Evolutionary conservation across 1,140 invertebrate species (phyloP).

Genomic region (Drosophila miranda): DNA sequence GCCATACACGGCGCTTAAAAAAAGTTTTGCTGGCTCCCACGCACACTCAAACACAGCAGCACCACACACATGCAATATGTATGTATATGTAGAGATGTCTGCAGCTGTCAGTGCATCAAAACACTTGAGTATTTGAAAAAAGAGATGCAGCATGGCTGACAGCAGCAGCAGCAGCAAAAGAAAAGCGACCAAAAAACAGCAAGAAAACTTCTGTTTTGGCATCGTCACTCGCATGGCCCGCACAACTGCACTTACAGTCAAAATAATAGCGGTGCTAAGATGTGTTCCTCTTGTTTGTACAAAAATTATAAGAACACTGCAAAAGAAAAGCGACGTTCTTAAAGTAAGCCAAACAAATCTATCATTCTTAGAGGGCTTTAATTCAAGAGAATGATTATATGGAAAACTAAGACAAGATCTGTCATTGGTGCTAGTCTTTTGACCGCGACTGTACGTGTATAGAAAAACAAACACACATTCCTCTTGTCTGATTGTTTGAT

Average conservation of each 20-base stretch:
- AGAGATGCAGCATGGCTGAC: neutral
- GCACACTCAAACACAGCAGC: constrained; percentile 2
- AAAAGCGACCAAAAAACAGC: constrained; percentile 36
- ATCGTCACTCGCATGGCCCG: neutral
- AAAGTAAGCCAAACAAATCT: too few relatives aligned
- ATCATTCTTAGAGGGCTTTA: too few relatives aligned
- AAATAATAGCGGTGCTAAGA: too few relatives aligned
- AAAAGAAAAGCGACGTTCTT: too few relatives aligned
- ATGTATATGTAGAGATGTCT: constrained; percentile 10
- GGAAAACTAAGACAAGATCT: too few relatives aligned
- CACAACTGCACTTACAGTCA: too few relatives aligned
- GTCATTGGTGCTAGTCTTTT: too few relatives aligned
- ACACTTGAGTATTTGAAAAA: constrained; percentile 70
- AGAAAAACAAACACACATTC: too few relatives aligned
- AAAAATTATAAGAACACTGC: too few relatives aligned
- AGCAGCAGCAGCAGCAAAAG: constrained; percentile 1
- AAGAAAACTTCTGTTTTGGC: constrained; percentile 41
- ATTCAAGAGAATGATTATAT: too few relatives aligned
- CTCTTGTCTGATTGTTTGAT: constrained; percentile 34
- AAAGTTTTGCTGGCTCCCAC: constrained; percentile 56
- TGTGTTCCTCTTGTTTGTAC: too few relatives aligned
- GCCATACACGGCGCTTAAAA: constrained; percentile 52
- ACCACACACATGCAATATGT: constrained; percentile 10
- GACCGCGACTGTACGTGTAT: too few relatives aligned
- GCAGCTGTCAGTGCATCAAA: constrained; percentile 77